A percentile compares a stretch with the other conserved stretches of the same genome.
These are phyloP conservation scores for Lerema accius DNA, from an alignment of 1,140 invertebrate genomes.

Conservation along the genomic window DNA sequence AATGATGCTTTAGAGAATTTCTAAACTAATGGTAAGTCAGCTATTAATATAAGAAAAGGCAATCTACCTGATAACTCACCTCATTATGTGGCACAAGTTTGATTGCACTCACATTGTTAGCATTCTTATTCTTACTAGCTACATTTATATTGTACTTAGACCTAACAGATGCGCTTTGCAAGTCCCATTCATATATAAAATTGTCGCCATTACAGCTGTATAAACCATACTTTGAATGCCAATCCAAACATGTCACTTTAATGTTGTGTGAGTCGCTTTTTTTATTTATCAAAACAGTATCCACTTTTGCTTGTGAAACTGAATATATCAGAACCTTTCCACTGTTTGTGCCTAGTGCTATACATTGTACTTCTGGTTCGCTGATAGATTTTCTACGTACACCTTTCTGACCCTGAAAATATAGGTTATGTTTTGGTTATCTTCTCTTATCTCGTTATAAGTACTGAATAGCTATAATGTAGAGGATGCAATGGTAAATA, in stretches of 20 bases:
- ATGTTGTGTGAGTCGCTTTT: slow-evolving; percentile 42
- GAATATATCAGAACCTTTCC: slow-evolving; percentile 88
- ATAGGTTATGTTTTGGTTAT: slow-evolving; percentile 57
- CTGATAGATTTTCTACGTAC: slow-evolving; percentile 69
- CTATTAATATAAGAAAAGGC: slow-evolving; percentile 15
- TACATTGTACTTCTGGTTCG: slow-evolving; percentile 65
- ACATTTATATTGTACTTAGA: slow-evolving; percentile 76
- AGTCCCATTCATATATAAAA: slow-evolving; percentile 68
- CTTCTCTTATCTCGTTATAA: neutral
- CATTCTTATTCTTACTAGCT: slow-evolving; percentile 68
- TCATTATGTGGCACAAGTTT: slow-evolving; percentile 84
- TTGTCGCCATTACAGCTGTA: slow-evolving; percentile 70
- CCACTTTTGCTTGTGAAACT: slow-evolving; percentile 84
- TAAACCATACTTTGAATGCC: slow-evolving; percentile 72
- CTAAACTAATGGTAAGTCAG: too few species aligned
- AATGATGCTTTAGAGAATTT: too few species aligned
- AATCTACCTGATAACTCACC: slow-evolving; percentile 55
- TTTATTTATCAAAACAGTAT: slow-evolving; percentile 61
- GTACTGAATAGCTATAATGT: neutral
- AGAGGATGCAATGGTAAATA: neutral
- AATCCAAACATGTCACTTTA: slow-evolving; percentile 67
- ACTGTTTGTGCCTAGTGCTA: slow-evolving; percentile 86
- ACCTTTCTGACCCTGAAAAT: slow-evolving; percentile 78
- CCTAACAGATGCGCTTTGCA: slow-evolving; percentile 59
- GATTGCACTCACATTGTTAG: slow-evolving; percentile 85